Evolutionary conservation across 2,888 invertebrate genomes (phyloP), one percentile per base, ranked within the genome.

Genomic region (Temnothorax ravouxi): DNA sequence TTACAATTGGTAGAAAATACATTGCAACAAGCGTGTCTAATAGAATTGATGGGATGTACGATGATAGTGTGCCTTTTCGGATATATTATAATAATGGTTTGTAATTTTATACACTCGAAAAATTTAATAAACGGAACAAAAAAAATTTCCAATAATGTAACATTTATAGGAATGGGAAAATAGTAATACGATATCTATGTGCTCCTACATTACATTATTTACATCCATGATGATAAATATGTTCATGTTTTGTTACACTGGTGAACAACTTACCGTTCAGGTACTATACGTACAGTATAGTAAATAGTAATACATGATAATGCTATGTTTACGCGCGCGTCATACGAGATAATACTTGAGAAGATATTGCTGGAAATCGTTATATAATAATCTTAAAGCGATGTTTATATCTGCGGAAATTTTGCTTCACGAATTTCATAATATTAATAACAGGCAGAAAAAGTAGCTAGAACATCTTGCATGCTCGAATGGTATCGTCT

Each of bases 1-100:
- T 69, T 82, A 5, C 56, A 76, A 41, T 44, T 54, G 13, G 72
- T 85, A 25, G 85, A 85, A 67, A 52, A 84, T 18, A 52, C 52
- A 44, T 2, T 79, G 8, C 77, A 79, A 34, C 69, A 79, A 41
- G 38, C 34, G 2, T 79, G 66, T 56, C n/a, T 79, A 41, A 69
- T 79, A 41, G 77, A 69, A 44, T 87, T 93, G 15, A 54, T 92
- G n/a, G 93, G 93, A 0, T 92, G 93, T 56, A 93, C 93, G 0
- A 74, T 92, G 81, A 92, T 91, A 64, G 92, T 93, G 44, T 93
- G 93, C 75, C 88, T 93, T 44, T 87, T 93, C 9, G 93, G 92
- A 83, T 93, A 92, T 87, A 92, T 92, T 82, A 90, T 92, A 47
- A 91, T 93, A 81, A 90, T 88, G 91, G 93, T 66, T 34, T 5